A percentile compares a stretch with the other conserved stretches of the same genome.
Evolutionary conservation across 2,888 invertebrate species (phyloP).

Genomic region (Cheilosia grossa): DNA sequence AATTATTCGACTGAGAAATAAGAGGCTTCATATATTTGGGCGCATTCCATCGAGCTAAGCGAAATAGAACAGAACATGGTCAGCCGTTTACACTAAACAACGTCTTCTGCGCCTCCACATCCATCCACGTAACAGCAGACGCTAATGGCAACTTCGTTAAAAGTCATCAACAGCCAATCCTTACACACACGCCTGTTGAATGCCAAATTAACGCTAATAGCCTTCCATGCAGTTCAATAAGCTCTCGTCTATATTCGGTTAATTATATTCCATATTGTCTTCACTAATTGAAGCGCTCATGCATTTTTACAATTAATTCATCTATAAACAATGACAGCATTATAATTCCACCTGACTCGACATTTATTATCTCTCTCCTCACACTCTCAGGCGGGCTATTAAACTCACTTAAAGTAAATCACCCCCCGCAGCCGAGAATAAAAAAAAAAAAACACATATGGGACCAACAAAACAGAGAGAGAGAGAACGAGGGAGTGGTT

Average conservation of each 20-base stretch:
- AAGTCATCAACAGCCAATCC: neutral
- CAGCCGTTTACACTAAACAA: no score
- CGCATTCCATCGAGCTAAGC: no score
- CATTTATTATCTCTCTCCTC: slow-evolving; percentile 47
- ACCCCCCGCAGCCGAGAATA: slow-evolving; percentile 2
- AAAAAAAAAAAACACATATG: slow-evolving; percentile 17
- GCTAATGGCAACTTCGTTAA: neutral
- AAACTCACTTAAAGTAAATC: slow-evolving; percentile 53
- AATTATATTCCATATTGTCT: slow-evolving; percentile 47
- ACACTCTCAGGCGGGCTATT: slow-evolving; percentile 35
- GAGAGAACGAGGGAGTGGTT: slow-evolving; percentile 21
- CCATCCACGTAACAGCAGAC: neutral
- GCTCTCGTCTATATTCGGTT: slow-evolving; percentile 36
- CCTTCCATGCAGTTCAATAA: slow-evolving; percentile 55
- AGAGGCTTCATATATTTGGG: no score
- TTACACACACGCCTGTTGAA: slow-evolving; percentile 45
- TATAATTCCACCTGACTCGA: slow-evolving; percentile 46
- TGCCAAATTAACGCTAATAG: slow-evolving; percentile 17
- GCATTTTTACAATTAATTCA: slow-evolving; percentile 62
- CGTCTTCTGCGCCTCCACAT: neutral
- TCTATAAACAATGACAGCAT: slow-evolving; percentile 37
- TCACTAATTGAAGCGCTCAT: slow-evolving; percentile 43
- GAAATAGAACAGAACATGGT: no score
- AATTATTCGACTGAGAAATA: no score
- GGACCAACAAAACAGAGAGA: slow-evolving; percentile 14